These are phyloP conservation scores for Xanthia togata DNA, from an alignment of 2,888 invertebrate species.

Conservation along the genomic window DNA sequence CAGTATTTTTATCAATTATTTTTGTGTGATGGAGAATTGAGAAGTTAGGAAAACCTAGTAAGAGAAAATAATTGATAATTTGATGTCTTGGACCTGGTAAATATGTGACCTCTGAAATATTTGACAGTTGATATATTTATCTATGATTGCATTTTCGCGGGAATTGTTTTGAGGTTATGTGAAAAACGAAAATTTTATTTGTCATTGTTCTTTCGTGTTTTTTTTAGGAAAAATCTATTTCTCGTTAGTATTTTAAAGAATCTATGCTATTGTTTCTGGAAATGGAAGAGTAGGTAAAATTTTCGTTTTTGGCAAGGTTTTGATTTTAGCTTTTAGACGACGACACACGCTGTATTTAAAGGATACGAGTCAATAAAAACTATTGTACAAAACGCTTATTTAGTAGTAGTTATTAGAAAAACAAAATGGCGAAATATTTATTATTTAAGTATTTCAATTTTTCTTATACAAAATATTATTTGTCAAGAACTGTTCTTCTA, in stretches of 20 bases:
- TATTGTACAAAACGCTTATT: slow-evolving; percentile 70
- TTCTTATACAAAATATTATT: not conserved
- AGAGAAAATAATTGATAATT: slow-evolving; percentile 14
- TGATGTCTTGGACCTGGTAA: slow-evolving; percentile 22
- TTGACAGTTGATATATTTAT: slow-evolving; percentile 52
- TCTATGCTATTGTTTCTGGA: slow-evolving; percentile 32
- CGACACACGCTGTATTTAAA: slow-evolving; percentile 75
- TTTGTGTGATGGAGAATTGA: not conserved
- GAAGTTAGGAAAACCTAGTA: not conserved
- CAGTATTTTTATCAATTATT: slow-evolving; percentile 12
- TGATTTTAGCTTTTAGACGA: slow-evolving; percentile 49
- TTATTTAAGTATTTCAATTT: not conserved
- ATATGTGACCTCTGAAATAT: slow-evolving; percentile 18
- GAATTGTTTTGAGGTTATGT: slow-evolving; percentile 34
- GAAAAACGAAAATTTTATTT: slow-evolving; percentile 42
- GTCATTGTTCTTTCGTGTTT: slow-evolving; percentile 29
- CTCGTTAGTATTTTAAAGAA: slow-evolving; percentile 12
- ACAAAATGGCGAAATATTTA: slow-evolving; percentile 42
- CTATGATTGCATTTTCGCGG: slow-evolving; percentile 36
- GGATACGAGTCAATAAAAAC: slow-evolving; percentile 74
- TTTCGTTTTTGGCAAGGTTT: slow-evolving; percentile 40
- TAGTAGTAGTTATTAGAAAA: slow-evolving; percentile 56
- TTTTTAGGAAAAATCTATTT: slow-evolving; percentile 12
- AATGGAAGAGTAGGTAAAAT: slow-evolving; percentile 15
- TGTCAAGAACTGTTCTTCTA: slow-evolving; percentile 9